Conservation (phyloP, 2,888 invertebrate species). For the Phytoseiulus persimilis region DNA sequence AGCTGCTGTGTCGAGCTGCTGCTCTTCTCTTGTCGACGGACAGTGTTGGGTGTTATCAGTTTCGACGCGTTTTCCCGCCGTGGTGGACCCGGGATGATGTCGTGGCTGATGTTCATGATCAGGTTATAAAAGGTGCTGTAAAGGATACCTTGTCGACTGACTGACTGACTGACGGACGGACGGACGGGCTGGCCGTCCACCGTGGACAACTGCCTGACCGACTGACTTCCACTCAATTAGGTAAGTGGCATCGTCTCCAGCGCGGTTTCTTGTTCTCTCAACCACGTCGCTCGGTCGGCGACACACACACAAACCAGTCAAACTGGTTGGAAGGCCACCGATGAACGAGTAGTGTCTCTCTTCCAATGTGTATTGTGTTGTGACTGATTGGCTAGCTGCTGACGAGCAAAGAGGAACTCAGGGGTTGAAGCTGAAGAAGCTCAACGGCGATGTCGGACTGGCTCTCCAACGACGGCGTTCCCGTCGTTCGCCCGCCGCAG, state of each 20-base stretch:
- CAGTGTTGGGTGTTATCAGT: background rate
- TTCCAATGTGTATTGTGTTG: background rate
- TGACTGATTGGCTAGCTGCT: background rate
- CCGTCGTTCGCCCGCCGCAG: background rate
- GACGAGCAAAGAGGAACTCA: too few relatives aligned
- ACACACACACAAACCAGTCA: background rate
- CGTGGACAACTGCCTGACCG: background rate
- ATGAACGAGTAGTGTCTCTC: background rate
- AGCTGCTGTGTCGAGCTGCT: background rate
- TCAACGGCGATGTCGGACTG: background rate
- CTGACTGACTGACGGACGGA: background rate
- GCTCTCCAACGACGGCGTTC: background rate
- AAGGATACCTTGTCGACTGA: conserved; percentile 19
- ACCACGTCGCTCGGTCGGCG: background rate
- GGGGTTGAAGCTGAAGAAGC: background rate
- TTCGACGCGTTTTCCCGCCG: background rate
- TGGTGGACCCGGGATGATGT: background rate
- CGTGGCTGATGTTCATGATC: background rate
- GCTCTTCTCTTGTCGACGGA: background rate
- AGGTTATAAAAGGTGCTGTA: conserved; percentile 32
- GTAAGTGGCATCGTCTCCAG: background rate
- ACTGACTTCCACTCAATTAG: conserved; percentile 5
- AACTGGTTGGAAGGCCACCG: background rate
- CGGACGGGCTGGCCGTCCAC: too few relatives aligned
- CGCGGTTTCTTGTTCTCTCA: background rate